Evolutionary conservation across 2,113 vertebrate species (phyloP).

Genomic region (Apaloderma vittatum): DNA sequence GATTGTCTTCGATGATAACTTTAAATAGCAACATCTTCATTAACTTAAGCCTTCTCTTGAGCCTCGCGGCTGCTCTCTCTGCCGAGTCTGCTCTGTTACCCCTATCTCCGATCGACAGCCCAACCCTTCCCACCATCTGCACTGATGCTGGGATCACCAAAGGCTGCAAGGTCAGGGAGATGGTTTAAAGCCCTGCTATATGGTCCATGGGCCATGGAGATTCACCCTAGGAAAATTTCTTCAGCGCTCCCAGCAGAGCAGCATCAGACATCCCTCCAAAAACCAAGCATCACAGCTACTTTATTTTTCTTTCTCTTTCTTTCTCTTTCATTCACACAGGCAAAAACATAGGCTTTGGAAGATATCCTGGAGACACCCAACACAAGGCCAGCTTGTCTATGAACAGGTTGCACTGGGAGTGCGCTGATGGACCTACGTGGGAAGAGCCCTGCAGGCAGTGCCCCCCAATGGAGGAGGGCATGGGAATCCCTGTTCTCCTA

Average conservation of each 20-base stretch:
- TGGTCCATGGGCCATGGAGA: neutral
- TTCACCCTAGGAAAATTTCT: neutral
- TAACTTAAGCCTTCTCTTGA: slow-evolving; percentile 24
- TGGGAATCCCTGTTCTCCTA: fast-evolving
- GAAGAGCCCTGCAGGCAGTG: fast-evolving
- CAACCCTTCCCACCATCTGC: neutral
- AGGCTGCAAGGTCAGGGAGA: neutral
- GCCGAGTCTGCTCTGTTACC: neutral
- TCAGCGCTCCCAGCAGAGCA: neutral
- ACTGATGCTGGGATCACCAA: no score
- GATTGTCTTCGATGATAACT: neutral
- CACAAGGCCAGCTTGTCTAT: neutral
- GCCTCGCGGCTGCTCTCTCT: neutral
- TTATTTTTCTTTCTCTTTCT: no score
- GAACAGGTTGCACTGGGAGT: neutral
- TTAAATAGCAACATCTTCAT: slow-evolving; percentile 54
- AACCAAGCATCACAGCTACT: neutral
- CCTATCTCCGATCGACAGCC: neutral
- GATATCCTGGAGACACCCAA: neutral
- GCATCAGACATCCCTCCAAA: neutral
- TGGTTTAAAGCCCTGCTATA: neutral
- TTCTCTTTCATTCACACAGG: neutral
- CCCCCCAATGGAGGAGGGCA: fast-evolving
- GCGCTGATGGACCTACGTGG: neutral
- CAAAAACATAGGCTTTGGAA: neutral